phyloP scores from a whole-genome alignment of 2,888 invertebrate species.

The Cantharis rufa region DNA sequence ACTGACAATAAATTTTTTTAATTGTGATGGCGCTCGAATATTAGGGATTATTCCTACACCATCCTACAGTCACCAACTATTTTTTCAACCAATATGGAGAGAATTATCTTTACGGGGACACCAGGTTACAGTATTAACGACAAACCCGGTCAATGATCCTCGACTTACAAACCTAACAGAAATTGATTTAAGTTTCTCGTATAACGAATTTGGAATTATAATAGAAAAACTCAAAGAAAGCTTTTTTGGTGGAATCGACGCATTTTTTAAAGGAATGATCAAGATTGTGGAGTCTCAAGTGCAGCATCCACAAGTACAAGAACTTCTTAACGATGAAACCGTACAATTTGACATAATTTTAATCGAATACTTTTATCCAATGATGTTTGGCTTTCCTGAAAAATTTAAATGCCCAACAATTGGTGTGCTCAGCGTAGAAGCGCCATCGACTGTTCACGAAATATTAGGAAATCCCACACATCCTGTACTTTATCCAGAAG shows the following conservation, averaged over 20 bases:
- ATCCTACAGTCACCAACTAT: neutral
- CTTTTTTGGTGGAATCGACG: neutral
- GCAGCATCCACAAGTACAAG: constrained; percentile 41
- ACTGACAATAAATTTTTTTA: neutral
- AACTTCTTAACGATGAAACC: constrained; percentile 42
- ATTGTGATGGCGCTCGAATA: neutral
- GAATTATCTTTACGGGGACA: neutral
- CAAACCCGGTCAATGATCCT: neutral
- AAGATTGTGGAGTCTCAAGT: constrained; percentile 10
- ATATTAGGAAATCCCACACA: neutral
- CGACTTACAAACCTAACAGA: neutral
- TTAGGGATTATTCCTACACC: neutral
- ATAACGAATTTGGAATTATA: neutral
- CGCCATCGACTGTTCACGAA: neutral
- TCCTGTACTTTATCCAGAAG: neutral
- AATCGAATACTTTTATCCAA: constrained; percentile 43
- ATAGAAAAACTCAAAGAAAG: neutral
- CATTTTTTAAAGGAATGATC: neutral
- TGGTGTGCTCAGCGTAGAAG: constrained; percentile 33
- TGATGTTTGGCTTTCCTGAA: constrained; percentile 43
- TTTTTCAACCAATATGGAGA: neutral
- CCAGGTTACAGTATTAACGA: neutral
- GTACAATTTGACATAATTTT: constrained; percentile 48
- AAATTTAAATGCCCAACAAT: constrained; percentile 48
- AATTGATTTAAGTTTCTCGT: neutral